phyloP scores from a whole-genome alignment of 1,140 invertebrate genomes.

The Bombus pascuorum region DNA sequence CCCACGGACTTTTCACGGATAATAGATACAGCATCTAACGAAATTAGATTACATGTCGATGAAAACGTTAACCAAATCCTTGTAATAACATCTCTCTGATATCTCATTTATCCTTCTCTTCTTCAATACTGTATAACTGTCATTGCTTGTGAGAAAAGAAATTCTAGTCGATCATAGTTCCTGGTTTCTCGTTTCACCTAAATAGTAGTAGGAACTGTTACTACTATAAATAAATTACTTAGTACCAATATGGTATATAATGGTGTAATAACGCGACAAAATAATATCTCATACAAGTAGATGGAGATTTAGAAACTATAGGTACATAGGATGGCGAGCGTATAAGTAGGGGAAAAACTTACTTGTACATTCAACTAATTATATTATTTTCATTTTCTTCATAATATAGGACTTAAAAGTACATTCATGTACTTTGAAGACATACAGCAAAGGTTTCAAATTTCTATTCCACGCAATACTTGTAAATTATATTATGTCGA shows the following conservation, averaged over 20 bases:
- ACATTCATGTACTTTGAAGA: background rate
- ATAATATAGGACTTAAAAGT: background rate
- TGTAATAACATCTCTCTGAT: background rate
- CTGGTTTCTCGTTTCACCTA: background rate
- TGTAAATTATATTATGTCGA: background rate
- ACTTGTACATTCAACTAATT: no score
- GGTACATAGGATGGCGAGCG: no score
- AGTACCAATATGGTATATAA: no score
- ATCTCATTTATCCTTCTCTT: background rate
- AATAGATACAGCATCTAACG: conserved; percentile 6
- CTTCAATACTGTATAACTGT: background rate
- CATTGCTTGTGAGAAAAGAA: background rate
- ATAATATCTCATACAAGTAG: no score
- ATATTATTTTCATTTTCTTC: no score
- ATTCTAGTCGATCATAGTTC: background rate
- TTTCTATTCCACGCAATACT: background rate
- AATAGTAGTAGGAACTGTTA: background rate
- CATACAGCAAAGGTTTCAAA: background rate
- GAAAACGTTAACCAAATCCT: background rate
- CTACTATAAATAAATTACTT: no score
- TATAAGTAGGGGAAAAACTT: no score
- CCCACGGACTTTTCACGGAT: conserved; percentile 49
- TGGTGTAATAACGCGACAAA: no score
- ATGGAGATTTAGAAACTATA: background rate
- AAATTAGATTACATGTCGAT: conserved; percentile 22